phyloP scores from a whole-genome alignment of 2,888 invertebrate genomes.

The Oxycera nigricornis region DNA sequence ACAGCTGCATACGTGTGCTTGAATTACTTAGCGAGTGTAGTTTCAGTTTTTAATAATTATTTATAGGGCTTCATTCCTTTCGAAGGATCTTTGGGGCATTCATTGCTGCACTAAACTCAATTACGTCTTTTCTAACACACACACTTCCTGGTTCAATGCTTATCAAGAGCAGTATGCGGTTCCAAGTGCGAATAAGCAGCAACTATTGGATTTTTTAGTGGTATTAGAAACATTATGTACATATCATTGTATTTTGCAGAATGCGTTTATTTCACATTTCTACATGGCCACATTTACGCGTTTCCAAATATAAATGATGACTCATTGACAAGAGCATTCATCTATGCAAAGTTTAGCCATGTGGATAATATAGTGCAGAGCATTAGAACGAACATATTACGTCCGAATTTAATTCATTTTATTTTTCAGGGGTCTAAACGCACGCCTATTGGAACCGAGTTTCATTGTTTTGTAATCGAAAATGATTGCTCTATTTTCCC shows the following conservation, averaged over 20 bases:
- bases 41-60: no score
- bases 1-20: no score
- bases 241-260: constrained; percentile 26
- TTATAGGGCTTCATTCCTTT: no score
- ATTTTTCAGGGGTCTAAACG: no score
- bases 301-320: constrained; percentile 26
- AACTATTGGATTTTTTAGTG: constrained; percentile 7
- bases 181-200: neutral
- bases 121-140: neutral
- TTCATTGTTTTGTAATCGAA: no score
- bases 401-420: no score
- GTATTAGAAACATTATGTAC: constrained; percentile 12
- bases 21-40: no score
- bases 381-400: constrained; percentile 5
- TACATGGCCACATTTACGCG: constrained; percentile 13
- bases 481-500: no score
- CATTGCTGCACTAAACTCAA: constrained; percentile 8
- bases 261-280: constrained; percentile 28
- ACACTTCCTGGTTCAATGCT: no score
- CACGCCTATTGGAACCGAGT: no score
- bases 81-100: no score
- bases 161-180: neutral
- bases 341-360: constrained; percentile 31
- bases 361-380: constrained; percentile 10
- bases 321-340: constrained; percentile 27